These are phyloP conservation scores for Ametastegia equiseti DNA, from an alignment of 2,888 invertebrate genomes.

Conservation along the genomic window DNA sequence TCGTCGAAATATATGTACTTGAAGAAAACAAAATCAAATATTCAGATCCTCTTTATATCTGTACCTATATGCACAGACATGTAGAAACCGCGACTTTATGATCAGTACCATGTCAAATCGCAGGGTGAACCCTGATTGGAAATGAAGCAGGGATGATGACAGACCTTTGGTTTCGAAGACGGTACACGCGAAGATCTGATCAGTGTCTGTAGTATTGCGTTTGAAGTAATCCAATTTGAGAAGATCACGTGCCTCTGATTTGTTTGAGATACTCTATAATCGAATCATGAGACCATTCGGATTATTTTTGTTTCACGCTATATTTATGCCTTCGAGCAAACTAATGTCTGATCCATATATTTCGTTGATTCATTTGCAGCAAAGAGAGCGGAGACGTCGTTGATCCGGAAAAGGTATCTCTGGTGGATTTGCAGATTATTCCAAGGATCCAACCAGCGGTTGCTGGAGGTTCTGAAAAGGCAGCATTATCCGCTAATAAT, in stretches of 20 bases:
- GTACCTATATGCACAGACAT: not conserved
- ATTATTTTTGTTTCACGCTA: no score
- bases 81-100: no score
- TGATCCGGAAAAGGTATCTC: conserved; percentile 57
- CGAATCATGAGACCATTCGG: no score
- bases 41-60: not conserved
- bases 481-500: not conserved
- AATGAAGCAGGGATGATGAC: not conserved
- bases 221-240: not conserved
- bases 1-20: no score
- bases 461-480: conserved; percentile 57
- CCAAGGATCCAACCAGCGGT: conserved; percentile 59
- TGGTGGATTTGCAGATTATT: conserved; percentile 62
- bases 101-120: not conserved
- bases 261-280: no score
- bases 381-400: not conserved
- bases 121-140: not conserved
- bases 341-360: not conserved
- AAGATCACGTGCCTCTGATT: not conserved
- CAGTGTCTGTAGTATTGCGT: not conserved
- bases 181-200: not conserved
- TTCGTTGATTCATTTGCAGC: not conserved
- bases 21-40: not conserved
- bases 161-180: not conserved
- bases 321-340: not conserved